phyloP scores from a whole-genome alignment of 2,797 vertebrate genomes.

The Chiloscyllium punctatum region DNA sequence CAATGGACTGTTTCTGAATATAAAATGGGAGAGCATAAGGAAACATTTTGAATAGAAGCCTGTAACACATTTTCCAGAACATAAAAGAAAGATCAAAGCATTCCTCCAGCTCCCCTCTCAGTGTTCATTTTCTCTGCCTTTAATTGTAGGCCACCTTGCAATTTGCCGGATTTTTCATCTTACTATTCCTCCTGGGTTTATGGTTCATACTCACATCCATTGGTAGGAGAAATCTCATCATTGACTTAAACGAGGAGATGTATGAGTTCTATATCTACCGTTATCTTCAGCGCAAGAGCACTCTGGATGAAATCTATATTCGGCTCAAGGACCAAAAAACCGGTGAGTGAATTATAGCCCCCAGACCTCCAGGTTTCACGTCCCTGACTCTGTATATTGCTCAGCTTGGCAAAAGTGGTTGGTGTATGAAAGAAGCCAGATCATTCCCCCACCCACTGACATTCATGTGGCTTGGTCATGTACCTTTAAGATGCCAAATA shows the following conservation, averaged over 20 bases:
- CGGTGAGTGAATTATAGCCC: neutral
- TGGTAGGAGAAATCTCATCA: neutral
- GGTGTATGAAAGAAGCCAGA: neutral
- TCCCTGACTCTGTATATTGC: neutral
- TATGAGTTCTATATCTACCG: conserved; percentile 7
- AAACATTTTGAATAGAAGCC: neutral
- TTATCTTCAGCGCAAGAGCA: neutral
- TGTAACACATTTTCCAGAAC: no score
- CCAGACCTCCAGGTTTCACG: neutral
- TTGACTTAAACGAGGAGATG: neutral
- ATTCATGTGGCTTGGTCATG: neutral
- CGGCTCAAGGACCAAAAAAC: neutral
- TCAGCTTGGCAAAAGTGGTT: neutral
- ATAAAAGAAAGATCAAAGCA: neutral
- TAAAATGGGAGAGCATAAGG: neutral
- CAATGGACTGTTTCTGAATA: neutral
- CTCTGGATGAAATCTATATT: neutral
- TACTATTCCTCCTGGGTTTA: neutral
- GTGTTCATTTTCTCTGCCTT: neutral
- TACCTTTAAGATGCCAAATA: neutral
- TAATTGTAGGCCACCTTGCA: neutral
- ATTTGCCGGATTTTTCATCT: neutral
- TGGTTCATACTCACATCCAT: neutral
- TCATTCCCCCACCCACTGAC: neutral
- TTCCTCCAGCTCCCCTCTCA: neutral